A percentile compares a stretch with the other conserved stretches of the same genome.
Conservation (phyloP, 1,140 invertebrate species). For the Pseudomyrmex flavicornis region DNA sequence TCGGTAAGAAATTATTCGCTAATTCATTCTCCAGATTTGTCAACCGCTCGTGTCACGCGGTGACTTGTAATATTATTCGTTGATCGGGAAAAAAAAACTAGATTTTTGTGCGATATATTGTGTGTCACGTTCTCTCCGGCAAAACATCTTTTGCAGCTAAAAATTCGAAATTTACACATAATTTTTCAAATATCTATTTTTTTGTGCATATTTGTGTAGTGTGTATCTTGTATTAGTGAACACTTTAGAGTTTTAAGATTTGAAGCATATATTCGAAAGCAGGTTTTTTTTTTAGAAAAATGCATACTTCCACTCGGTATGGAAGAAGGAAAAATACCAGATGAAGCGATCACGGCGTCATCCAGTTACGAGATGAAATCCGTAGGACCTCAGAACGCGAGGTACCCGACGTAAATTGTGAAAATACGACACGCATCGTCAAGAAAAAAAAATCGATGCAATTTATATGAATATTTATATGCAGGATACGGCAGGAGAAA, state of each 20-base stretch:
- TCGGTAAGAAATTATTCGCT: constrained; percentile 75
- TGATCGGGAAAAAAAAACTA: too few relatives aligned
- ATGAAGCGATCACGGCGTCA: constrained; percentile 94
- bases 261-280: too few relatives aligned
- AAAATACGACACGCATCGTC: background rate
- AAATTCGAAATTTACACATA: too few relatives aligned
- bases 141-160: too few relatives aligned
- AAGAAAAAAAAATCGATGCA: background rate
- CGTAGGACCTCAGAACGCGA: constrained; percentile 95
- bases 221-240: background rate
- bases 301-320: constrained; percentile 94
- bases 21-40: background rate
- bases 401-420: constrained; percentile 85
- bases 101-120: too few relatives aligned
- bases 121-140: too few relatives aligned
- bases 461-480: constrained; percentile 70
- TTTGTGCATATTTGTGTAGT: background rate
- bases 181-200: background rate
- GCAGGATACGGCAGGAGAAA: constrained; percentile 93
- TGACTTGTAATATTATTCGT: too few relatives aligned
- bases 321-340: constrained; percentile 95
- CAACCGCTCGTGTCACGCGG: too few relatives aligned
- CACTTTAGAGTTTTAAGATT: too few relatives aligned
- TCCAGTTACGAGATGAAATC: constrained; percentile 96
- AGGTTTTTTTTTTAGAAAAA: constrained; percentile 76